A percentile compares a stretch with the other conserved stretches of the same genome.
phyloP scores from a whole-genome alignment of 1,140 invertebrate species.

The Leptinotarsa defecta region DNA sequence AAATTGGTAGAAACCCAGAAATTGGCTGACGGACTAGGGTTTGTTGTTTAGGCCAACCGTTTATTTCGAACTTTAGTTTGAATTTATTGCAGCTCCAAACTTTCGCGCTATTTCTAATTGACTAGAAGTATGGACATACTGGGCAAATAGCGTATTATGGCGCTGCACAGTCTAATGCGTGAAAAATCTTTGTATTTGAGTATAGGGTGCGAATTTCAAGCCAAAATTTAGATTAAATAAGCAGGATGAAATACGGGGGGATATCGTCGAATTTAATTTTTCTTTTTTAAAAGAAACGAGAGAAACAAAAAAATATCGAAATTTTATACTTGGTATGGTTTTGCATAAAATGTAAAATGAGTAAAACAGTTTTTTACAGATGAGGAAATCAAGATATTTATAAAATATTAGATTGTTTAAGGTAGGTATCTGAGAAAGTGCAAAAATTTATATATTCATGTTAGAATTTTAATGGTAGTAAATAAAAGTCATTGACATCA shows the following conservation, averaged over 20 bases:
- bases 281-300: too few species aligned
- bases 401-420: too few species aligned
- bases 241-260: neutral
- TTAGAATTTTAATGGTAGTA: too few species aligned
- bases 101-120: slow-evolving; percentile 41
- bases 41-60: slow-evolving; percentile 44
- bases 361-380: too few species aligned
- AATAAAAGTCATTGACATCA: too few species aligned
- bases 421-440: too few species aligned
- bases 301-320: too few species aligned
- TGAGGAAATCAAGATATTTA: too few species aligned
- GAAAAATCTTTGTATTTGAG: neutral
- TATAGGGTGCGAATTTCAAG: neutral
- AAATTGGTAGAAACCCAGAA: too few species aligned
- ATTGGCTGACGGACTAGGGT: neutral
- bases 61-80: neutral
- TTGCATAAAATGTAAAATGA: too few species aligned
- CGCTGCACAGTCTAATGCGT: slow-evolving; percentile 8
- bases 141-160: slow-evolving; percentile 34
- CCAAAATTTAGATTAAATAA: neutral
- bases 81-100: slow-evolving; percentile 38
- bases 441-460: too few species aligned
- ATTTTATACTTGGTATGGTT: too few species aligned
- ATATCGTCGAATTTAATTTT: neutral
- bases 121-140: slow-evolving; percentile 41